A percentile compares a stretch with the other conserved stretches of the same genome.
Evolutionary conservation across 1,140 invertebrate genomes (phyloP).

Genomic region (Drosophila navojoa): DNA sequence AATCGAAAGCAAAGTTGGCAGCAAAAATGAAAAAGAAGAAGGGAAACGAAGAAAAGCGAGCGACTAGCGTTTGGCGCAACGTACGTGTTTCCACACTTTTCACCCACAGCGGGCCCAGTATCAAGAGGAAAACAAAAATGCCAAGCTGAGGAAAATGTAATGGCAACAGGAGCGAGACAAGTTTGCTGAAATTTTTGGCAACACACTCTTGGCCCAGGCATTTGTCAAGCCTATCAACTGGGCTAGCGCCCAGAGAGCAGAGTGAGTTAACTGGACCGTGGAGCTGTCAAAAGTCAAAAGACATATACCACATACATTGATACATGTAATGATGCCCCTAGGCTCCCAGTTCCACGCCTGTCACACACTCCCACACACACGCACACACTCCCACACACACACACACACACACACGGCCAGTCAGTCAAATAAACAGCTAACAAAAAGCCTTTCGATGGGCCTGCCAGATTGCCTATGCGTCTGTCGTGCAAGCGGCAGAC

Average conservation of each 20-base stretch:
- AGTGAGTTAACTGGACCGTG: background rate
- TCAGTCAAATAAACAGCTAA: slow-evolving; percentile 64
- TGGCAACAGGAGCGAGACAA: slow-evolving; percentile 42
- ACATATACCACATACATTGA: slow-evolving; percentile 39
- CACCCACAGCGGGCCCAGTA: background rate
- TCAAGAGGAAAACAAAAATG: background rate
- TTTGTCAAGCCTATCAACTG: slow-evolving; percentile 57
- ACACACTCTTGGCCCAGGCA: slow-evolving; percentile 50
- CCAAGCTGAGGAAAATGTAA: slow-evolving; percentile 1
- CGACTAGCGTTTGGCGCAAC: slow-evolving; percentile 19
- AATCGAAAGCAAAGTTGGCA: slow-evolving; percentile 47
- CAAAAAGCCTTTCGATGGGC: slow-evolving; percentile 33
- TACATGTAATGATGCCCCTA: slow-evolving; percentile 38
- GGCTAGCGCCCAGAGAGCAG: background rate
- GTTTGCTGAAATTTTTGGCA: slow-evolving; percentile 52
- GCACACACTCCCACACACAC: background rate
- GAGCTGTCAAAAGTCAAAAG: slow-evolving; percentile 51
- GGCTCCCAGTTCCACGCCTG: slow-evolving; percentile 21
- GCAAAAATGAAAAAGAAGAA: background rate
- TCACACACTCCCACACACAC: slow-evolving; percentile 27
- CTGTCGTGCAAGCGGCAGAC: background rate
- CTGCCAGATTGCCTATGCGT: slow-evolving; percentile 20
- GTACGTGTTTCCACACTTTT: slow-evolving; percentile 45
- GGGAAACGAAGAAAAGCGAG: slow-evolving; percentile 22
- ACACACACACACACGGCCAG: slow-evolving; percentile 11